Conservation (phyloP, 2,888 invertebrate genomes). For the Ligdia adustata region DNA sequence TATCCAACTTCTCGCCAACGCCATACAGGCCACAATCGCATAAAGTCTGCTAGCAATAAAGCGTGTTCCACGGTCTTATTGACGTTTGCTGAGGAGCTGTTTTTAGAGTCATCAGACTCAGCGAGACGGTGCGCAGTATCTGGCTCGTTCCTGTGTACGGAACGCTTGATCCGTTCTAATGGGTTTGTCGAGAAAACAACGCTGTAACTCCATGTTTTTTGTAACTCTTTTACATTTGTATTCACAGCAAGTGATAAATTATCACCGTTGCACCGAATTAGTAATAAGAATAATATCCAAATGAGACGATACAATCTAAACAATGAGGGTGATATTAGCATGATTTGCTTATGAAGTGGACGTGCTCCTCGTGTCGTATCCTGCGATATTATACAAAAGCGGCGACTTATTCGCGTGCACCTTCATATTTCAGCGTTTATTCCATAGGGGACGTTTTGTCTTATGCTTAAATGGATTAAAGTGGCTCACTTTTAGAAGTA, state of each 20-base stretch:
- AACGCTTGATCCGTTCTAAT: slow-evolving; percentile 41
- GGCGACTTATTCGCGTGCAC: slow-evolving; percentile 48
- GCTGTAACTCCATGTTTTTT: slow-evolving; percentile 35
- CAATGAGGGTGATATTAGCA: slow-evolving; percentile 53
- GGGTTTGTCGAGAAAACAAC: slow-evolving; percentile 34
- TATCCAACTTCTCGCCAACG: slow-evolving; percentile 81
- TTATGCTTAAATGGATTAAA: slow-evolving; percentile 78
- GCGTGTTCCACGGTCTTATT: slow-evolving; percentile 49
- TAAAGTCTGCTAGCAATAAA: slow-evolving; percentile 61
- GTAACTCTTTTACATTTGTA: slow-evolving; percentile 32
- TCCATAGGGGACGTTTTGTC: slow-evolving; percentile 63
- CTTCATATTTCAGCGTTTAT: slow-evolving; percentile 49
- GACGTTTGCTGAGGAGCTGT: slow-evolving; percentile 44
- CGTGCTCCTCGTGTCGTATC: slow-evolving; percentile 61
- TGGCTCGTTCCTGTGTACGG: slow-evolving; percentile 37
- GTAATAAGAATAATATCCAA: slow-evolving; percentile 35
- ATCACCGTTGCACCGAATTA: slow-evolving; percentile 44
- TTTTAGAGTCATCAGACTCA: slow-evolving; percentile 39
- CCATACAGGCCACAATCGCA: slow-evolving; percentile 68
- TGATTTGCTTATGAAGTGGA: slow-evolving; percentile 44
- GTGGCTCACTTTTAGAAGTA: slow-evolving; percentile 66
- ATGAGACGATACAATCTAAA: slow-evolving; percentile 46
- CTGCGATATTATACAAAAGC: slow-evolving; percentile 53
- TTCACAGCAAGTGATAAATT: slow-evolving; percentile 26
- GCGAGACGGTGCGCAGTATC: slow-evolving; percentile 41